Base-by-base conservation (phyloP, 2,113 vertebrate species). In the Ochotona curzoniae region DNA sequence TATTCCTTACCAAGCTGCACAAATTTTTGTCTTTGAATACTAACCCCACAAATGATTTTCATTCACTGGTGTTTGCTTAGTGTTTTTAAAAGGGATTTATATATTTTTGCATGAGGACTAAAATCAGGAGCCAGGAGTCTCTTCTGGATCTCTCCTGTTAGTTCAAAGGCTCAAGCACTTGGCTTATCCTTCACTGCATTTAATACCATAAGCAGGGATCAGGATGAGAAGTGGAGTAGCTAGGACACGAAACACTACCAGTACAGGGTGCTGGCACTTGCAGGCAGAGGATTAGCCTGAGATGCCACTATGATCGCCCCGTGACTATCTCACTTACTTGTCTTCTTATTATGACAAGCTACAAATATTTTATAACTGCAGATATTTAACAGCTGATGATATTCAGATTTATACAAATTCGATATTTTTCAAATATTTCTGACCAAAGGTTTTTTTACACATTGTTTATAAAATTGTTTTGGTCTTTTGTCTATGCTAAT, bases 21-120 rank as follows among this genome's bases (percentile, higher is more conserved):
- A 90, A 51, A 30, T 13, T n/a, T 61, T 32, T 61, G 1, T 51
- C 12, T 0, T 44, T 51, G 63, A 38, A 14, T 2, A 49, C 7
- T 30, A 1, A 9, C 12, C 15, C 54, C 1, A 44, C 1, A 74
- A 74, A 44, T 14, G 23, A 32, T 63, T 54, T 14, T 1, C 0
- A 63, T 80, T 20, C 81, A 44, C 2, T 88, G 2, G 6, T 28
- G 60, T 78, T 83, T 64, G 35, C 1, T 60, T 75, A 12, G 38
- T 44, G 38, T 44, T 44, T 44, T 44, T 44, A 44, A 44, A 44
- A 44, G 6, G 6, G 38, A 4, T 44, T 44, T 44, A 3, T 44
- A 44, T 44, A 44, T 44, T 44, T 44, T 44, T 44, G 6, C 38
- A 44, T 44, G 38, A 44, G 38, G 6, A 44, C 38, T 44, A 44